These are phyloP conservation scores for Ispidina picta DNA, from an alignment of 2,797 vertebrate species.

Conservation along the genomic window DNA sequence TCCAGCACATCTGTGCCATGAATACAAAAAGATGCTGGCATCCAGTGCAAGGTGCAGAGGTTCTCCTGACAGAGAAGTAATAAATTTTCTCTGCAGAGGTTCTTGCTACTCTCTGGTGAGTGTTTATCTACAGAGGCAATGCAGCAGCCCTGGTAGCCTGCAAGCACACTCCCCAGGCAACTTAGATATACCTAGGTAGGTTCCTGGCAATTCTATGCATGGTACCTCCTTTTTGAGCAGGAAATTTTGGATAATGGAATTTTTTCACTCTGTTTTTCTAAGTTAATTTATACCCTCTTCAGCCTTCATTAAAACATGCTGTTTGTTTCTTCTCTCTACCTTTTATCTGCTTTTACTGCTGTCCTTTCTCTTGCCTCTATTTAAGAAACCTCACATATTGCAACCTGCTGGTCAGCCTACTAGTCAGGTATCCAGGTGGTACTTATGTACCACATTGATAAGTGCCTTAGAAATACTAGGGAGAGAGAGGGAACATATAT, in stretches of 20 bases:
- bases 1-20: not conserved
- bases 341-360: not conserved
- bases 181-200: not conserved
- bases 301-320: not conserved
- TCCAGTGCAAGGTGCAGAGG: not conserved
- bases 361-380: not conserved
- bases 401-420: slow-evolving; percentile 22
- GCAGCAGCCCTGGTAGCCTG: not conserved
- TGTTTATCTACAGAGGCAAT: not conserved
- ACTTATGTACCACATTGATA: slow-evolving; percentile 2
- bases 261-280: not conserved
- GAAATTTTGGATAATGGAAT: not conserved
- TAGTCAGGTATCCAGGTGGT: slow-evolving; percentile 55
- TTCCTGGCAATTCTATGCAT: not conserved
- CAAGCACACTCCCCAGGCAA: not conserved
- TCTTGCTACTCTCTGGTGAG: not conserved
- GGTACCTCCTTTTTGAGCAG: not conserved
- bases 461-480: slow-evolving; percentile 19
- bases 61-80: not conserved
- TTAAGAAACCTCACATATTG: not conserved
- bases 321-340: not conserved
- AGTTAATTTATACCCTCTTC: not conserved
- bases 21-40: not conserved
- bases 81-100: not conserved
- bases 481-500: not conserved